Conservation (phyloP, 2,113 vertebrate genomes). For the Pseudorectes ferrugineus region DNA sequence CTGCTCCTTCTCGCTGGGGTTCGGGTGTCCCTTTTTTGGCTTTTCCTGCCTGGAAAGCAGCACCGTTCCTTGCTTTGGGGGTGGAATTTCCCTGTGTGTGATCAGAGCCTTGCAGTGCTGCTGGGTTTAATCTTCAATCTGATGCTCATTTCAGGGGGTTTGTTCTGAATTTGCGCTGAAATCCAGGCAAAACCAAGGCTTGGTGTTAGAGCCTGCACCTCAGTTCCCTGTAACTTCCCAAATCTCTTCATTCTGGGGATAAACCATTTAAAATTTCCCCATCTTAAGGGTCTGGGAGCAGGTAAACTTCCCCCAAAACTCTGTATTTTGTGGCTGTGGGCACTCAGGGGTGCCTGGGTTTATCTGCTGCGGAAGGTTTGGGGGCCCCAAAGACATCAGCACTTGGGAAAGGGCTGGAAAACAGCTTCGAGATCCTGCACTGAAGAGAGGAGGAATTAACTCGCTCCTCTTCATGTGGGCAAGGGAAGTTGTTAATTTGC, state of each 20-base stretch:
- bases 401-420: neutral
- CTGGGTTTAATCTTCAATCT: neutral
- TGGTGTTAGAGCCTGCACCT: neutral
- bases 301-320: neutral
- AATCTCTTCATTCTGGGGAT: neutral
- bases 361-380: neutral
- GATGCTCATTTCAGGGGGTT: neutral
- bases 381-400: neutral
- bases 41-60: neutral
- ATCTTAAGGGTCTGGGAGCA: neutral
- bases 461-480: neutral
- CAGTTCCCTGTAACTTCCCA: accelerated
- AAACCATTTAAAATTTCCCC: neutral
- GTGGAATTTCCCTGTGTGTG: neutral
- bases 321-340: accelerated
- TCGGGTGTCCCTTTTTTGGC: neutral
- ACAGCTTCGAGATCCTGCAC: neutral
- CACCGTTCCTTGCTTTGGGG: accelerated
- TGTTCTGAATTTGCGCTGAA: neutral
- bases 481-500: neutral
- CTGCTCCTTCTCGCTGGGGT: neutral
- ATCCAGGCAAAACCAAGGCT: neutral
- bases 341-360: neutral
- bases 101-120: neutral
- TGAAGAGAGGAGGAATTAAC: neutral